A percentile compares a stretch with the other conserved stretches of the same genome.
Evolutionary conservation across 2,888 invertebrate species (phyloP).

Genomic region (Spilosoma lubricipeda): DNA sequence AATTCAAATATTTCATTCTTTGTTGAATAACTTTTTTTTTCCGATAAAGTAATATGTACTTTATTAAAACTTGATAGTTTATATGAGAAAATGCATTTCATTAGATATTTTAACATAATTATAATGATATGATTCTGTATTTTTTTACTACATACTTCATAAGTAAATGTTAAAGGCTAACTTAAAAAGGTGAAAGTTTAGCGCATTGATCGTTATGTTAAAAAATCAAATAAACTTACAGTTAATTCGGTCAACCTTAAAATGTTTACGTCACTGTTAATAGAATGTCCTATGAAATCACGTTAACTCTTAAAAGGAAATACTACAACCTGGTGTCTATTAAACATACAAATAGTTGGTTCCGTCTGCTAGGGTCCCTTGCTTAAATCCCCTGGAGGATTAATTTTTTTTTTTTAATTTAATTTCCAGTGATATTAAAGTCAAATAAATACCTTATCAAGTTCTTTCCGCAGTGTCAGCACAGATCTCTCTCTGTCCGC

Average conservation of each 20-base stretch:
- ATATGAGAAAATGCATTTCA: neutral
- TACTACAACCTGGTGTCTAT: neutral
- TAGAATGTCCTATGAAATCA: neutral
- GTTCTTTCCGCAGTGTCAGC: constrained; percentile 93
- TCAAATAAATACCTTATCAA: constrained; percentile 93
- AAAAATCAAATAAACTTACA: no score
- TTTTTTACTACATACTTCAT: no score
- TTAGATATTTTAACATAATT: no score
- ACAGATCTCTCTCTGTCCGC: constrained; percentile 97
- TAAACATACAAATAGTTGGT: neutral
- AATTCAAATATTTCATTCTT: neutral
- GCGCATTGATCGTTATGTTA: no score
- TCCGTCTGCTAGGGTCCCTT: no score
- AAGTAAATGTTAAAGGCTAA: no score
- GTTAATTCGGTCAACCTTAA: neutral
- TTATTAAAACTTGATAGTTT: no score
- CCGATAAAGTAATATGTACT: neutral
- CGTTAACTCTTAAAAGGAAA: neutral
- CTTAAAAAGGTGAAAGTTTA: no score
- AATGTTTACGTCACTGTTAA: neutral
- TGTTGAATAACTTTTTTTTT: neutral
- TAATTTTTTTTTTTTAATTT: neutral
- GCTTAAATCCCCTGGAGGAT: no score
- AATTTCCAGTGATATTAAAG: neutral
- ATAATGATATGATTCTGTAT: no score